Conservation (phyloP, 2,797 vertebrate genomes). For the Melanotaenia pygmaea region DNA sequence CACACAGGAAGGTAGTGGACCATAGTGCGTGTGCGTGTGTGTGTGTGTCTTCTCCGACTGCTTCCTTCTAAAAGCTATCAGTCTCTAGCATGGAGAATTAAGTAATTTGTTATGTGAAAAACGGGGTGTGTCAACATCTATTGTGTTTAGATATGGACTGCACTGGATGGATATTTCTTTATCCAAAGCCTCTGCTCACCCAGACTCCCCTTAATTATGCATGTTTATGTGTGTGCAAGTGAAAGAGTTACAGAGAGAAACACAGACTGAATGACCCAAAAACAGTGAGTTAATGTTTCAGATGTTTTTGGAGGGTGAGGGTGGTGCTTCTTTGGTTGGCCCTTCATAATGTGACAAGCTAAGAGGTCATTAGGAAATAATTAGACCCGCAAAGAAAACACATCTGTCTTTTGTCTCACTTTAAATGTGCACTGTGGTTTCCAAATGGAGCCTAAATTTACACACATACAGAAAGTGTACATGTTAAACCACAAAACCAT, state of each 20-base stretch:
- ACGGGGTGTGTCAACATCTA: constrained; percentile 34
- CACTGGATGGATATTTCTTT: constrained; percentile 50
- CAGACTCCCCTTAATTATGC: constrained; percentile 17
- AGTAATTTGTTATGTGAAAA: constrained; percentile 39
- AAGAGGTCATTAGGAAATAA: constrained; percentile 67
- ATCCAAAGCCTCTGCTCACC: constrained; percentile 45
- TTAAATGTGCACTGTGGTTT: constrained; percentile 30
- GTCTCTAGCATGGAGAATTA: constrained; percentile 47
- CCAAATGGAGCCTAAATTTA: constrained; percentile 47
- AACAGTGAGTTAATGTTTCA: background rate
- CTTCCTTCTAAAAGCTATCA: constrained; percentile 37
- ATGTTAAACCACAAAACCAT: background rate
- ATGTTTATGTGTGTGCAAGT: constrained; percentile 4
- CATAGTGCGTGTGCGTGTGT: background rate
- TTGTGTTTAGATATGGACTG: constrained; percentile 56
- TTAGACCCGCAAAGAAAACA: constrained; percentile 69
- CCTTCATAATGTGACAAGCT: constrained; percentile 53
- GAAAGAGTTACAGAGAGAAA: constrained; percentile 12
- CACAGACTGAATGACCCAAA: background rate
- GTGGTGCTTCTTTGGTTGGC: constrained; percentile 14
- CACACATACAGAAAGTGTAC: constrained; percentile 14
- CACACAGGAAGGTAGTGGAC: constrained; percentile 87
- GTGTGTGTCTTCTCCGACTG: background rate
- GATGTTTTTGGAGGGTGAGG: constrained; percentile 30
- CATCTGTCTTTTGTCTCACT: constrained; percentile 58